These are phyloP conservation scores for Drosophila setosimentum DNA, from an alignment of 2,888 invertebrate genomes.

Conservation along the genomic window DNA sequence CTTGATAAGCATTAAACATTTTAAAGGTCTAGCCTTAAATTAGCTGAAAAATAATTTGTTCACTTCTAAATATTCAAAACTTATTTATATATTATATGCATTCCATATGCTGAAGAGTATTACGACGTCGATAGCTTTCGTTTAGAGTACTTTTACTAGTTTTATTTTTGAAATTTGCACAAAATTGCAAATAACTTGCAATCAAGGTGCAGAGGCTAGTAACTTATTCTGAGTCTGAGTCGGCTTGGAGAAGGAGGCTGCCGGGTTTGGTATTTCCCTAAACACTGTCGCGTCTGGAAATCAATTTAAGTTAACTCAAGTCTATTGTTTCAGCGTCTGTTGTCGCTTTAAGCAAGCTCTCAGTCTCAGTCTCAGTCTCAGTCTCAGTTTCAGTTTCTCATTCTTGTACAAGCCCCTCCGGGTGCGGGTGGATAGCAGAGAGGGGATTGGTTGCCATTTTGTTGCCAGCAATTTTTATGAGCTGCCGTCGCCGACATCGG, in stretches of 20 bases:
- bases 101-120: too few species aligned
- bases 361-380: constrained; percentile 2
- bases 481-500: constrained; percentile 65
- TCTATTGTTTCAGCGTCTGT: constrained; percentile 77
- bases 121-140: background rate
- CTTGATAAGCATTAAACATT: background rate
- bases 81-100: background rate
- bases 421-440: background rate
- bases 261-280: constrained; percentile 54
- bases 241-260: background rate
- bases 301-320: constrained; percentile 82
- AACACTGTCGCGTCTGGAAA: constrained; percentile 66
- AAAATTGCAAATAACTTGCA: constrained; percentile 82
- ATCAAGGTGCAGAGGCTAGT: constrained; percentile 73
- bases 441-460: constrained; percentile 28
- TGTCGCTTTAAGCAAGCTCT: constrained; percentile 56
- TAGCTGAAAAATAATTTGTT: background rate
- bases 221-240: constrained; percentile 23
- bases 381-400: background rate
- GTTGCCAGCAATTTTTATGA: constrained; percentile 81
- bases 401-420: constrained; percentile 13
- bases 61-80: background rate
- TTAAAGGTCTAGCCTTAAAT: background rate
- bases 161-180: constrained; percentile 62
- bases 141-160: constrained; percentile 13